phyloP scores from a whole-genome alignment of 2,888 invertebrate species.

The Reticulitermes lucifugus region DNA sequence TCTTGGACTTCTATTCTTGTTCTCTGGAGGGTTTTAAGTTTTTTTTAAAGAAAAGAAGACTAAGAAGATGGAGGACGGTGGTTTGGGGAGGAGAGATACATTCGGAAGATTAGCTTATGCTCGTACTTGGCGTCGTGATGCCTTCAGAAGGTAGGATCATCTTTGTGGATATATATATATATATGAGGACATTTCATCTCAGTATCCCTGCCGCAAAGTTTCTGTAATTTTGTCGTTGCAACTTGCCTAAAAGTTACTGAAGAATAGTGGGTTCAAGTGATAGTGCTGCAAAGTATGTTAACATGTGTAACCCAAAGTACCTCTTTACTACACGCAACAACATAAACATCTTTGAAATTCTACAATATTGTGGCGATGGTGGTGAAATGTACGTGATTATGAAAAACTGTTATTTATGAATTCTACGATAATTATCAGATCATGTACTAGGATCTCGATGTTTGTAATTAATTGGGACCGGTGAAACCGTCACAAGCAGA shows the following conservation, averaged over 20 bases:
- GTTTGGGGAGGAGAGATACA: conserved; percentile 38
- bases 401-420: too few relatives aligned
- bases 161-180: neutral
- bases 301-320: too few relatives aligned
- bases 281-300: too few relatives aligned
- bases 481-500: too few relatives aligned
- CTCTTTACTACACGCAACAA: too few relatives aligned
- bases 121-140: neutral
- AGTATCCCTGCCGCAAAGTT: neutral
- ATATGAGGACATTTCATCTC: conserved; percentile 1
- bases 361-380: too few relatives aligned
- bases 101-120: conserved; percentile 47
- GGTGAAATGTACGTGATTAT: too few relatives aligned
- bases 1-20: conserved; percentile 40
- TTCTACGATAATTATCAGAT: too few relatives aligned
- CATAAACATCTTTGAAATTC: too few relatives aligned
- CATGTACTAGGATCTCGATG: too few relatives aligned
- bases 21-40: conserved; percentile 42
- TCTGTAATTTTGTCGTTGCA: neutral
- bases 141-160: conserved; percentile 18
- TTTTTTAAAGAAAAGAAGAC: conserved; percentile 22
- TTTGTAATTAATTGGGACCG: too few relatives aligned
- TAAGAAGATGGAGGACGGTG: neutral
- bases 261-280: too few relatives aligned
- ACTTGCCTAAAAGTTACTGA: neutral